Evolutionary conservation across 2,113 vertebrate species (phyloP).

Genomic region (Platanista minor): DNA sequence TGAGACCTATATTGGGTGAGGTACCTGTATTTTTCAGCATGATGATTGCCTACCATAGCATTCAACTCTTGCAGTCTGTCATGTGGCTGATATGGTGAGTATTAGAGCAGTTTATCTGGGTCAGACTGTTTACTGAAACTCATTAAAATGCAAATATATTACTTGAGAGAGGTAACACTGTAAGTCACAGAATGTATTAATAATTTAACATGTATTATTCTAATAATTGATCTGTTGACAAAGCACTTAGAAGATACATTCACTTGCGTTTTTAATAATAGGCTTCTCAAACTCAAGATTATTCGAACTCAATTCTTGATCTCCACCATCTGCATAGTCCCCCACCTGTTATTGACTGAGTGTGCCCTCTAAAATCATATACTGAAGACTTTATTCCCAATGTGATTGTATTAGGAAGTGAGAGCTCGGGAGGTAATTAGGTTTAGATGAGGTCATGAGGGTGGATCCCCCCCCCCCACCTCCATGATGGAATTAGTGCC

Average conservation of each 20-base stretch:
- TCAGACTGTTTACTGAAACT: slow-evolving; percentile 49
- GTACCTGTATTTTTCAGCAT: neutral
- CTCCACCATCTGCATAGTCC: neutral
- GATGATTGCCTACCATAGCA: neutral
- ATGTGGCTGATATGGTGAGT: neutral
- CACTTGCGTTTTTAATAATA: slow-evolving; percentile 51
- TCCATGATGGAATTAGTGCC: neutral
- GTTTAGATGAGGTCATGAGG: neutral
- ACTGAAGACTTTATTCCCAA: neutral
- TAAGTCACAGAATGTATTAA: slow-evolving; percentile 59
- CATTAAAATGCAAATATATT: slow-evolving; percentile 64
- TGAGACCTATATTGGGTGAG: neutral
- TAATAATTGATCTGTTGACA: slow-evolving; percentile 63
- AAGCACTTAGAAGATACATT: slow-evolving; percentile 33
- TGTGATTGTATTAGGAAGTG: neutral
- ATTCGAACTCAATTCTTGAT: neutral
- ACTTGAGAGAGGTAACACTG: slow-evolving; percentile 48
- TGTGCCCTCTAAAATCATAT: neutral
- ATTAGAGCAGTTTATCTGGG: slow-evolving; percentile 38
- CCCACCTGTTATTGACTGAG: neutral
- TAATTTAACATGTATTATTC: slow-evolving; percentile 57
- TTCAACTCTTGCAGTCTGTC: neutral
- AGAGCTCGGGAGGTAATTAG: neutral
- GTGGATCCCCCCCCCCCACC: neutral
- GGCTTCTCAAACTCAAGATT: neutral